Percentiles rank a stretch among this genome's conserved stretches.
Evolutionary conservation across 2,113 vertebrate species (phyloP).

Genomic region (Notothenia rossii): DNA sequence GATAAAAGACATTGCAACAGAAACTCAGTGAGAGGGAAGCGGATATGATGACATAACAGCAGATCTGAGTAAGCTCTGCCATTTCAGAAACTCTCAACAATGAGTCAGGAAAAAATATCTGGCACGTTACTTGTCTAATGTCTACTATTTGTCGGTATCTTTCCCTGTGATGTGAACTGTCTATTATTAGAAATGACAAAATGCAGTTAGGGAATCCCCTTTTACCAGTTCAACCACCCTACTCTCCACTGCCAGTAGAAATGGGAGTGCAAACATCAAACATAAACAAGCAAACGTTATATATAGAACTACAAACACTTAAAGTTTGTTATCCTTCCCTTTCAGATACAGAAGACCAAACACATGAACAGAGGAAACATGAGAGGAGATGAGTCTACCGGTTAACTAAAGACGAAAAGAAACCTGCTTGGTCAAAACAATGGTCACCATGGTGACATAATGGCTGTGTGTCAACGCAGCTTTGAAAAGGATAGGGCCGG

Average conservation of each 20-base stretch:
- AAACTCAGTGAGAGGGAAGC: neutral
- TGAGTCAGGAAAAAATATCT: conserved; percentile 61
- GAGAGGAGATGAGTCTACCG: conserved; percentile 42
- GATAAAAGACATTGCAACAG: neutral
- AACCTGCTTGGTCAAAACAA: conserved; percentile 51
- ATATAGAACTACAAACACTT: neutral
- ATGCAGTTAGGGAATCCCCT: conserved; percentile 42
- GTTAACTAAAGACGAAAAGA: conserved; percentile 3
- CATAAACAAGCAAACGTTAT: neutral
- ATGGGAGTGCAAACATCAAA: neutral
- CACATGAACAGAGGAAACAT: conserved; percentile 20
- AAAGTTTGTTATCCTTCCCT: neutral
- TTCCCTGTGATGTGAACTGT: conserved; percentile 11
- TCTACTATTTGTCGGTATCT: neutral
- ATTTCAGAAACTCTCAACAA: conserved; percentile 50
- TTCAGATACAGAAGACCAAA: neutral
- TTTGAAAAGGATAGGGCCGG: conserved; percentile 39
- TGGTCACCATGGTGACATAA: conserved; percentile 54
- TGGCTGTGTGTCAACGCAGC: conserved; percentile 12
- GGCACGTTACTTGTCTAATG: no score
- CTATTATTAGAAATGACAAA: conserved; percentile 52
- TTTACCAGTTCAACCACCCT: conserved; percentile 3
- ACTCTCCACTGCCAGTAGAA: neutral
- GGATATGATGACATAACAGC: conserved; percentile 17
- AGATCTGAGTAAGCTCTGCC: conserved; percentile 21